Evolutionary conservation across 2,113 vertebrate species (phyloP).

Genomic region (Kobus ellipsiprymnus): DNA sequence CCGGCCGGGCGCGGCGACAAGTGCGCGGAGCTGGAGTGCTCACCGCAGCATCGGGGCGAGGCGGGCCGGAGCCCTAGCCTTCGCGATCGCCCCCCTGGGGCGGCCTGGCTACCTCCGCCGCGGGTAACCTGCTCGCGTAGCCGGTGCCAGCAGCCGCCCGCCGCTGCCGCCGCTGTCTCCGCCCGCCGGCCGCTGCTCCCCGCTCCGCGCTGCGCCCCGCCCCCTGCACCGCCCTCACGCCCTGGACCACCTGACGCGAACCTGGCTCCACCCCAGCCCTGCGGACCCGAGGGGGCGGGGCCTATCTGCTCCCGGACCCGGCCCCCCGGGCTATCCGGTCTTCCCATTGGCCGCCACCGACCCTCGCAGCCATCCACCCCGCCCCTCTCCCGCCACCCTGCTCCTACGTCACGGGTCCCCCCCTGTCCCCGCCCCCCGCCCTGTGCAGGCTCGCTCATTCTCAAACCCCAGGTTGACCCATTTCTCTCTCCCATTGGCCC

Average conservation of each 20-base stretch:
- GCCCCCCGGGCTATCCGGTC: not conserved
- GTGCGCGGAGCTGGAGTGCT: not conserved
- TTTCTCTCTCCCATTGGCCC: constrained; percentile 39
- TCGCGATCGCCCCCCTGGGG: constrained; percentile 1
- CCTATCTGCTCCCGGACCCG: not conserved
- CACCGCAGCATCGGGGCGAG: constrained; percentile 28
- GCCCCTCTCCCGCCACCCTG: not conserved
- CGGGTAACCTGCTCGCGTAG: constrained; percentile 36
- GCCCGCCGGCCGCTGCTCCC: constrained; percentile 39
- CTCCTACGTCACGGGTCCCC: not conserved
- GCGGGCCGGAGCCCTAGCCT: constrained; percentile 23
- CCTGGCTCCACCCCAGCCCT: constrained; percentile 70
- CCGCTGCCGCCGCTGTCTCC: constrained; percentile 28
- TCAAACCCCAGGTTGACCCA: constrained; percentile 31
- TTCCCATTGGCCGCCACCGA: constrained; percentile 22
- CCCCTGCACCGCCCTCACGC: constrained; percentile 23
- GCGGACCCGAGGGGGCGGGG: constrained; percentile 35
- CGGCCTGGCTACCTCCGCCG: constrained; percentile 13
- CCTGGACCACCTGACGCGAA: constrained; percentile 62
- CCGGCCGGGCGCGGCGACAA: not conserved
- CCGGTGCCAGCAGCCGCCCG: not conserved
- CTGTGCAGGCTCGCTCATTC: not conserved
- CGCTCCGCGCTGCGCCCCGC: constrained; percentile 21
- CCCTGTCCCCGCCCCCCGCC: not conserved
- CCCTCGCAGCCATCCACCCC: not conserved